Conservation (phyloP, 1,140 invertebrate genomes). For the Leptonema lineaticorne region DNA sequence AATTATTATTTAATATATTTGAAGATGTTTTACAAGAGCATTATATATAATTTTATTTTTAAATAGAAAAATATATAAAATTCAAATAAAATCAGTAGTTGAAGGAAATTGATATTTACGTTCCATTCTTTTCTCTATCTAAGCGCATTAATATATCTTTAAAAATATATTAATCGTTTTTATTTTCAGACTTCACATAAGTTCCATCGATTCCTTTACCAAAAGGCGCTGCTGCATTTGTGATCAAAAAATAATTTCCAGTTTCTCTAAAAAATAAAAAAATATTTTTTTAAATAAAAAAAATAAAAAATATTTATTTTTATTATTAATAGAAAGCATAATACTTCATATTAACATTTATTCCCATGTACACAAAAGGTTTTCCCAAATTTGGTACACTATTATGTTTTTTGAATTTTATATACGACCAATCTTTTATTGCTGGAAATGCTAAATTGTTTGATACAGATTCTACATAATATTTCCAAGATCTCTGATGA, state of each 20-base stretch:
- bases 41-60: no score
- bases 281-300: background rate
- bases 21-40: no score
- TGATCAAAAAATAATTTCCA: constrained; percentile 49
- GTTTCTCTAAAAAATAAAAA: constrained; percentile 44
- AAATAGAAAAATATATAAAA: no score
- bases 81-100: no score
- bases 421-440: constrained; percentile 47
- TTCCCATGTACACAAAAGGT: constrained; percentile 47
- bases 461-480: constrained; percentile 60
- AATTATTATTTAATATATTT: no score
- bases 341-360: constrained; percentile 47
- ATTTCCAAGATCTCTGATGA: constrained; percentile 64
- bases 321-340: no score
- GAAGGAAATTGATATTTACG: no score
- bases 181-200: no score
- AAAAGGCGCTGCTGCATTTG: constrained; percentile 43
- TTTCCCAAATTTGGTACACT: constrained; percentile 21
- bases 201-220: constrained; percentile 44
- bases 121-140: no score
- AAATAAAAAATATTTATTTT: constrained; percentile 4
- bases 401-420: constrained; percentile 46
- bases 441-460: constrained; percentile 52
- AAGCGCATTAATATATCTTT: no score
- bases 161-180: no score